Base-by-base conservation (phyloP, 2,113 vertebrate genomes). In the Cercocebus atys region DNA sequence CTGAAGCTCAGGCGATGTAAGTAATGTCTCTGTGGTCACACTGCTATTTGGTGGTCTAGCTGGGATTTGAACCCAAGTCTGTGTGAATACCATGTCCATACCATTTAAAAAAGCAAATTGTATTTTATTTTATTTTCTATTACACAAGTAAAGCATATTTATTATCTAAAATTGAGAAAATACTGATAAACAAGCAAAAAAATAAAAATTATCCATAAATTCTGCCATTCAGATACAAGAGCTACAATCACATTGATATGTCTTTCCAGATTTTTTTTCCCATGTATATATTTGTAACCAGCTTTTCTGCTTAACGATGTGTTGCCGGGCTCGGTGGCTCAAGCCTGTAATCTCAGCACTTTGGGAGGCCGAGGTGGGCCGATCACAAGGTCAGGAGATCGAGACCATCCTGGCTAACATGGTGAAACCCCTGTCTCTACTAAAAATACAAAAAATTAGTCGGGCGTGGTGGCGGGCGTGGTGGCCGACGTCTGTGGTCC, bases 121-220 rank as follows among this genome's bases (percentile, higher is more conserved):
- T 43, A 32, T 92, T 83, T 43, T 81, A 81, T 61, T 90, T 95
- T 73, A 64, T 64, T 64, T 64, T 92, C 76, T 72, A 87, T 90
- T 40, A 35, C 8, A 43, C 16, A 57, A 70, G 9, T 52, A 30
- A 70, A 88, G 6, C 4, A 59, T 11, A 16, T 22, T 91, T 75
- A 50, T 27, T 92, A 45, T 32, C 12, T 68, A 79, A 83, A 82
- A 83, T 68, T 82, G 61, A 89, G 30, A 93, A 92, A 83, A 68
- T 70, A 30, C 25, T 61, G 22, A 89, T 59, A 83, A 90, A 43
- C 25, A 82, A 52, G 17, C 50, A 14, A 82, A 55, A 14, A 94
- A 80, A 59, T 61, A 45, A 87, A 78, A 96, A 75, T 64, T n/a
- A n/a, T 17, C 18, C 20, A 64, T 73, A 50, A 57, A 86, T 30